Conservation (phyloP, 2,797 vertebrate genomes). For the Erethizon dorsatum region DNA sequence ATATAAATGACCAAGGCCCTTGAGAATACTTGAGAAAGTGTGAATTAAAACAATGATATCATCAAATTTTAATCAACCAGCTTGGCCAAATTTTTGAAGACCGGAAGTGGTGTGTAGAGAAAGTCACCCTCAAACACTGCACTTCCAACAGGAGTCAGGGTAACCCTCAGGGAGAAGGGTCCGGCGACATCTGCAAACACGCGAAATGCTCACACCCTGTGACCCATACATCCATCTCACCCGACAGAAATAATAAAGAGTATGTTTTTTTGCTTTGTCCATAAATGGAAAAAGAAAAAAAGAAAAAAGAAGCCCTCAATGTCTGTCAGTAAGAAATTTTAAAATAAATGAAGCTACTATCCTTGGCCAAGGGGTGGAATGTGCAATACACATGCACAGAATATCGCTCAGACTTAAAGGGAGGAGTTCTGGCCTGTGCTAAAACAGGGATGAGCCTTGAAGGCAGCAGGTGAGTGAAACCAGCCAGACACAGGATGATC, state of each 20-base stretch:
- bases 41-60: neutral
- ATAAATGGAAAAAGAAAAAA: neutral
- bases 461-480: neutral
- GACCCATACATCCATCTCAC: neutral
- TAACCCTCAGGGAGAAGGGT: neutral
- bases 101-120: neutral
- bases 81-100: neutral
- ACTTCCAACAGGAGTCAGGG: neutral
- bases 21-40: neutral
- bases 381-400: neutral
- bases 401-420: neutral
- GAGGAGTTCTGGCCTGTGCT: neutral
- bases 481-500: neutral
- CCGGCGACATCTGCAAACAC: neutral
- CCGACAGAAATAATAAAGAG: neutral
- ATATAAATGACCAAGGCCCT: neutral
- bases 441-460: neutral
- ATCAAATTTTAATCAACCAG: neutral
- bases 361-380: neutral
- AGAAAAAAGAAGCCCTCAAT: no score
- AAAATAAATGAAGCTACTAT: neutral
- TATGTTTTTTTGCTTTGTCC: neutral
- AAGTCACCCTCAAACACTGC: rapidly evolving
- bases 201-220: neutral
- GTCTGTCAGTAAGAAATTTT: neutral